phyloP scores from a whole-genome alignment of 2,797 vertebrate species.

The Cirrhinus molitorella region DNA sequence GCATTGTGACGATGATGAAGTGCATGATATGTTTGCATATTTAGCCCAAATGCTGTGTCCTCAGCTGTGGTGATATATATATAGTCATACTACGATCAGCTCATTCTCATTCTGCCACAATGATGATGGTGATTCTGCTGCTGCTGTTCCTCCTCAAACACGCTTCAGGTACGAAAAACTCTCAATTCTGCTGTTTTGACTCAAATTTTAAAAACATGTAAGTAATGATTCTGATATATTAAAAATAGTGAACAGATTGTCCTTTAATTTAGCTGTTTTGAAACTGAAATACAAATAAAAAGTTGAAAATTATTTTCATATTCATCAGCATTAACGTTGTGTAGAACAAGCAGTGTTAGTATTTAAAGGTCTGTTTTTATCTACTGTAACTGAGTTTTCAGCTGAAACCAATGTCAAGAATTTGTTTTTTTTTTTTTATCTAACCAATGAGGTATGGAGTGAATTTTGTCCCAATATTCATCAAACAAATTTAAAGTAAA shows the following conservation, averaged over 20 bases:
- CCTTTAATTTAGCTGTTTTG: no score
- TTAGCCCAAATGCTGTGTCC: background rate
- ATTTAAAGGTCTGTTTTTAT: background rate
- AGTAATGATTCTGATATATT: no score
- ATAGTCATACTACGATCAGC: background rate
- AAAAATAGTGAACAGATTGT: no score
- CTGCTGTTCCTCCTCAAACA: background rate
- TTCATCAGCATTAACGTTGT: no score
- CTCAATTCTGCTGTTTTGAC: background rate
- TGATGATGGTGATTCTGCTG: background rate
- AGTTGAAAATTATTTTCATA: no score
- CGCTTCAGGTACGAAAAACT: background rate
- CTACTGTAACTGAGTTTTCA: background rate
- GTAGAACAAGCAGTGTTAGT: background rate
- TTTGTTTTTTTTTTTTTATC: background rate
- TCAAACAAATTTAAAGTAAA: no score
- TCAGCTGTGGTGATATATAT: background rate
- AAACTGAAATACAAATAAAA: no score
- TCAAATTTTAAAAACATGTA: background rate
- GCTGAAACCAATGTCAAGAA: background rate
- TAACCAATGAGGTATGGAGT: background rate
- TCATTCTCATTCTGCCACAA: background rate
- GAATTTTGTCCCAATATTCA: no score
- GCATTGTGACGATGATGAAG: no score
- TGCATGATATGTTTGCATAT: background rate